A percentile compares a stretch with the other conserved stretches of the same genome.
Evolutionary conservation across 2,888 invertebrate genomes (phyloP).

Genomic region (Hirtodrosophila alboralis): DNA sequence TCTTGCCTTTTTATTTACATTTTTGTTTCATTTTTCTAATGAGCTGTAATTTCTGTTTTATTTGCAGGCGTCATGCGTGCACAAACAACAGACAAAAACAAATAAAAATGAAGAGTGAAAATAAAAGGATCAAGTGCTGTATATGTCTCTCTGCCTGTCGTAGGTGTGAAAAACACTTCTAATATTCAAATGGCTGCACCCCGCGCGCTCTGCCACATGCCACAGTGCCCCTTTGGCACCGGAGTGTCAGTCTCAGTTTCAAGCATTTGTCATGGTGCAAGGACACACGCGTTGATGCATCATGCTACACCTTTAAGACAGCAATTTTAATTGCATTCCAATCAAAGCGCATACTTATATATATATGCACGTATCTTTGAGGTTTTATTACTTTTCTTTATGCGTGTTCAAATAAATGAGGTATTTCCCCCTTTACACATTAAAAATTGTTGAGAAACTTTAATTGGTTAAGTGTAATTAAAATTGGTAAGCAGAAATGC

Average conservation of each 20-base stretch:
- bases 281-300: slow-evolving; percentile 32
- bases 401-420: slow-evolving; percentile 17
- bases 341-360: slow-evolving; percentile 35
- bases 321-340: slow-evolving; percentile 69
- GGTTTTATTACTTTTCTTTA: slow-evolving; percentile 1
- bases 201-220: not conserved
- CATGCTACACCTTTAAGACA: slow-evolving; percentile 18
- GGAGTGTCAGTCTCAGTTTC: slow-evolving; percentile 10
- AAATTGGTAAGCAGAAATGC: no score
- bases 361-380: not conserved
- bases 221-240: not conserved
- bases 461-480: slow-evolving; percentile 3
- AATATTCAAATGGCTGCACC: slow-evolving; percentile 64
- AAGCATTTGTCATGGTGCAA: slow-evolving; percentile 30
- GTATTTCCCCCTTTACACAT: not conserved
- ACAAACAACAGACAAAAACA: slow-evolving; percentile 53
- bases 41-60: slow-evolving; percentile 81
- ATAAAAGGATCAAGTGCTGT: slow-evolving; percentile 19
- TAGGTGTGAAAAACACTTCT: slow-evolving; percentile 73
- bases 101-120: slow-evolving; percentile 19
- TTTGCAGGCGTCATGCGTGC: slow-evolving; percentile 78
- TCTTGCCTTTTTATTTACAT: slow-evolving; percentile 70
- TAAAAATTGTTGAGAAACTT: not conserved
- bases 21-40: slow-evolving; percentile 81
- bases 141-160: slow-evolving; percentile 44